Conservation (phyloP, 2,888 invertebrate species). For the Eumacrocentrus americanus region DNA sequence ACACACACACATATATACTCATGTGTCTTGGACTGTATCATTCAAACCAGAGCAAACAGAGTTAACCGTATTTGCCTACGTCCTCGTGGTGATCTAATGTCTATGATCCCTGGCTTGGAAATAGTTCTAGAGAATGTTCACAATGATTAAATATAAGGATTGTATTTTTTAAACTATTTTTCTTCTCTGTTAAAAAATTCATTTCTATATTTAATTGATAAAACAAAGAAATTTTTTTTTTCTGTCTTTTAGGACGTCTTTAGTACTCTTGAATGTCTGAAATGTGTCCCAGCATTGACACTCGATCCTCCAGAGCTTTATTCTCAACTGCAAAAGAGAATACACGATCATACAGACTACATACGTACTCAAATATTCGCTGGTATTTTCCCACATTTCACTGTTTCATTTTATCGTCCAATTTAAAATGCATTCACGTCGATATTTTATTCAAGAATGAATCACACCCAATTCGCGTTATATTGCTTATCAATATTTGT, state of each 20-base stretch:
- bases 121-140: background rate
- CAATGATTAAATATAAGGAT: no score
- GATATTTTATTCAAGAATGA: slow-evolving; percentile 18
- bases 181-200: slow-evolving; percentile 19
- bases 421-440: slow-evolving; percentile 14
- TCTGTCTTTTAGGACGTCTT: no score
- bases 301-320: slow-evolving; percentile 6
- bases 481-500: slow-evolving; percentile 40
- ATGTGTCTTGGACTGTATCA: slow-evolving; percentile 48
- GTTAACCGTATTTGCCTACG: slow-evolving; percentile 60
- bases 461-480: background rate
- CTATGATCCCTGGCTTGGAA: slow-evolving; percentile 40
- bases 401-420: slow-evolving; percentile 5
- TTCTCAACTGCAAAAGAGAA: slow-evolving; percentile 52
- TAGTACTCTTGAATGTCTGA: no score
- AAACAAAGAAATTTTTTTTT: no score
- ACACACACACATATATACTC: slow-evolving; percentile 30
- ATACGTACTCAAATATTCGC: background rate
- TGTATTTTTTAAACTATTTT: no score
- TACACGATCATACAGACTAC: slow-evolving; percentile 44
- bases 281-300: no score
- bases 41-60: slow-evolving; percentile 56
- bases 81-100: slow-evolving; percentile 53
- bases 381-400: background rate
- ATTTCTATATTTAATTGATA: slow-evolving; percentile 4